Evolutionary conservation across 2,888 invertebrate genomes (phyloP), one percentile per base, ranked within the genome.

Genomic region (Spodoptera exigua): DNA sequence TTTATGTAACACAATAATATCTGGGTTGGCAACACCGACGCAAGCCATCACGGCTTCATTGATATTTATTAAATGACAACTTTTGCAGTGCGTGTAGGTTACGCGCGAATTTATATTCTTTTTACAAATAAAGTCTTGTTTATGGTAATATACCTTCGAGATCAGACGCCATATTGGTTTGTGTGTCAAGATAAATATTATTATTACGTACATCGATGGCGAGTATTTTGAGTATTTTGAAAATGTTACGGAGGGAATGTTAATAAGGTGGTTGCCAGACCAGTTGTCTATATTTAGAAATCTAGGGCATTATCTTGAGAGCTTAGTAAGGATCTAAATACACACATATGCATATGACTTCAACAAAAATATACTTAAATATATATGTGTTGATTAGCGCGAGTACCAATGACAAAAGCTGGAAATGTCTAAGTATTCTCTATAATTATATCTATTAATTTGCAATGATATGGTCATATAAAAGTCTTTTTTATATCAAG

Each of bases 1-100:
- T 51, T 58, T 46, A 61, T 54, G 7, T 54, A 57, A 70, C 51
- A 46, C 5, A 55, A 60, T 40, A 49, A 13, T 54, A 74, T 54
- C 35, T 43, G 39, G 16, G 35, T 43, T 49, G 14, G 17, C 18
- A 13, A 54, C 32, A 36, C 40, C 53, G 39, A 35, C 44, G 10
- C 27, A 9, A 27, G 2, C 12, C 39, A 45, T 34, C 34, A 43
- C 17, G 39, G 16, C 9, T 54, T 49, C 9, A 53, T 43, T 11
- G 1, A 27, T 48, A 46, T 57, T 63, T 68, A 62, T 51, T 34
- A 52, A 13, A 39, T 51, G 21, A 49, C 48, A 13, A 9, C 46
- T 52, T 53, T 34, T 34, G 16, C 13, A 27, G 52, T 36, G 46
- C 41, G n/a, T n/a, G n/a, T n/a, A n/a, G n/a, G n/a, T n/a, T 11